Conservation (phyloP, 2,888 invertebrate genomes). For the Muscina levida region DNA sequence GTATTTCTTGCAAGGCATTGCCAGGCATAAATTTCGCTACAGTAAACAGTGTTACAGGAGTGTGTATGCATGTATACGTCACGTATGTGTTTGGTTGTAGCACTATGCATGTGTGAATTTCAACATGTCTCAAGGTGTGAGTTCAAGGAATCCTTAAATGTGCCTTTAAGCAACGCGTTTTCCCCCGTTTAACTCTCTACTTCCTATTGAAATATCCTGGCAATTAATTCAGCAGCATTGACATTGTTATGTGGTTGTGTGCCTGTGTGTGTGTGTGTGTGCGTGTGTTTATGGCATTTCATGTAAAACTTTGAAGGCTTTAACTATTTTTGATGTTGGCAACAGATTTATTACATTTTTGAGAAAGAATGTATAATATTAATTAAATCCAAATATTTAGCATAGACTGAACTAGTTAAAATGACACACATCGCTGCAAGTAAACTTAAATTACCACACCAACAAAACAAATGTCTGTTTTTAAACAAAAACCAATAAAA, state of each 20-base stretch:
- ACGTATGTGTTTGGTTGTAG: not conserved
- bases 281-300: too few species aligned
- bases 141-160: not conserved
- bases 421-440: conserved; percentile 22
- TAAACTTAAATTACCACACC: not conserved
- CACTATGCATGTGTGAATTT: not conserved
- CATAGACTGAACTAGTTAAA: conserved; percentile 6
- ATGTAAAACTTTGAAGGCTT: not conserved
- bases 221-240: not conserved
- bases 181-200: too few species aligned
- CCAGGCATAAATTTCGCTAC: too few species aligned
- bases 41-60: too few species aligned
- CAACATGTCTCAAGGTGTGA: not conserved
- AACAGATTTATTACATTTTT: conserved; percentile 23
- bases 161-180: not conserved
- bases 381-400: conserved; percentile 17
- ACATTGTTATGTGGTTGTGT: not conserved
- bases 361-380: not conserved
- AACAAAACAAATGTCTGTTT: too few species aligned
- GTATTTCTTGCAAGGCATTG: too few species aligned
- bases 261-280: not conserved
- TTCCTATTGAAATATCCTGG: not conserved
- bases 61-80: too few species aligned
- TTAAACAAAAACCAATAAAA: too few species aligned
- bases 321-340: not conserved